Evolutionary conservation across 2,888 invertebrate species (phyloP).

Genomic region (Oscheius sp.): DNA sequence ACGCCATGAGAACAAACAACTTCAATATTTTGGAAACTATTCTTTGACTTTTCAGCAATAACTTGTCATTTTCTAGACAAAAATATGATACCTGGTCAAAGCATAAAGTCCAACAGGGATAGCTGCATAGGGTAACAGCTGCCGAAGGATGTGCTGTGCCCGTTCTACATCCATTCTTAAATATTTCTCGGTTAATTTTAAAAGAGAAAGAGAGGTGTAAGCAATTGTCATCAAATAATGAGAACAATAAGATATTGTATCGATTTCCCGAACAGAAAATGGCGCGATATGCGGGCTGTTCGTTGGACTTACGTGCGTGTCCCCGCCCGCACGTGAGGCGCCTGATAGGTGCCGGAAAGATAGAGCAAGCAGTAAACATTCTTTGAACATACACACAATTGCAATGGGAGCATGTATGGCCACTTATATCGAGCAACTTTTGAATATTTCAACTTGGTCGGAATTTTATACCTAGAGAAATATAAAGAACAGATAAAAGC

Average conservation of each 20-base stretch:
- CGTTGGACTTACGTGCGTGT: conserved; percentile 31
- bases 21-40: background rate
- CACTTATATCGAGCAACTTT: too few relatives aligned
- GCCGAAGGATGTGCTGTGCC: conserved; percentile 11
- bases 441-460: too few relatives aligned
- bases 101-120: conserved; percentile 26
- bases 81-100: conserved; percentile 8
- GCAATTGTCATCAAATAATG: background rate
- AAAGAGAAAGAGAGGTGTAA: background rate
- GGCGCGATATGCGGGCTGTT: conserved; percentile 17
- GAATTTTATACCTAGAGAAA: too few relatives aligned
- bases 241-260: conserved; percentile 1
- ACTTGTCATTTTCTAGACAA: background rate
- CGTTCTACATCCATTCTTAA: conserved; percentile 15
- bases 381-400: too few relatives aligned
- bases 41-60: background rate
- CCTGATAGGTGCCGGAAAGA: conserved; percentile 14
- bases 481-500: too few relatives aligned
- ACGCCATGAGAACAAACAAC: background rate
- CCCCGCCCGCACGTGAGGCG: conserved; percentile 19
- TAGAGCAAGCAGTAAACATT: background rate
- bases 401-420: too few relatives aligned
- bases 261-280: conserved; percentile 14
- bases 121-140: conserved; percentile 19
- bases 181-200: conserved; percentile 1